phyloP scores from a whole-genome alignment of 2,888 invertebrate species.

The Empis livida region DNA sequence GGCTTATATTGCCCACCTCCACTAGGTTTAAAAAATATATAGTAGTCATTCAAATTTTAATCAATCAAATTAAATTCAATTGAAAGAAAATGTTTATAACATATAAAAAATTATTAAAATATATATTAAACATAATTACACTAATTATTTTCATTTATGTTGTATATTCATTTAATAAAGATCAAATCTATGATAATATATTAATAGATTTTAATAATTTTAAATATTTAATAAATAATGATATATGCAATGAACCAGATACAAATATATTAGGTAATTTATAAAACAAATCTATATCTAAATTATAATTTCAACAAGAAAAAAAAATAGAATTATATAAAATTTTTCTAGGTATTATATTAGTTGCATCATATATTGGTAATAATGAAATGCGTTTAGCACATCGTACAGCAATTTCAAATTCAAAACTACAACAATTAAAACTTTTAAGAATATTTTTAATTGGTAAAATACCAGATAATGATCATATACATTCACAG shows the following conservation, averaged over 20 bases:
- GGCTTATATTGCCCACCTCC: too few species aligned
- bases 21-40: too few species aligned
- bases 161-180: too few species aligned
- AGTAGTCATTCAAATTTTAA: too few species aligned
- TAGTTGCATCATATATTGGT: constrained; percentile 66
- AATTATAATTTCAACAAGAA: constrained; percentile 1
- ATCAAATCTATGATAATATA: constrained; percentile 1
- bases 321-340: too few species aligned
- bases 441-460: constrained; percentile 55
- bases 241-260: constrained; percentile 18
- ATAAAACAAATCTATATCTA: background rate
- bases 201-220: constrained; percentile 26
- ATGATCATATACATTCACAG: constrained; percentile 44
- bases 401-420: constrained; percentile 52
- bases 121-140: too few species aligned
- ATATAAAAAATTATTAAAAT: too few species aligned
- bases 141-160: too few species aligned
- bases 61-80: too few species aligned
- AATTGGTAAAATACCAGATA: constrained; percentile 44
- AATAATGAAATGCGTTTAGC: constrained; percentile 56
- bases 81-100: too few species aligned
- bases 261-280: constrained; percentile 26
- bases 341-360: constrained; percentile 33
- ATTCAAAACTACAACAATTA: constrained; percentile 41
- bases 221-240: constrained; percentile 22